Conservation (phyloP, 1,140 invertebrate species). For the Drosophila santomea region DNA sequence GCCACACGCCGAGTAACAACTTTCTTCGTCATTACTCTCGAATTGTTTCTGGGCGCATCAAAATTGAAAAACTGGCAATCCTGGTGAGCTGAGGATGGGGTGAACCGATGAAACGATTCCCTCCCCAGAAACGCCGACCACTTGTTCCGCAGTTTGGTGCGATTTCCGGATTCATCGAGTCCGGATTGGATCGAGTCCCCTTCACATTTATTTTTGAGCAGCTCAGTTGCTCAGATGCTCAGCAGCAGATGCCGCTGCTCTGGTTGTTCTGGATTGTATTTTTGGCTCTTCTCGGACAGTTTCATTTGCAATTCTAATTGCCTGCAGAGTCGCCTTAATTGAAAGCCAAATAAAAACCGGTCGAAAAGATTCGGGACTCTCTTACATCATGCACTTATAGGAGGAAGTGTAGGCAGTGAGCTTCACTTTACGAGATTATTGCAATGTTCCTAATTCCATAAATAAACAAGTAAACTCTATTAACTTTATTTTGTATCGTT, state of each 20-base stretch:
- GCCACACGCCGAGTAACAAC: constrained; percentile 80
- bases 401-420: constrained; percentile 3
- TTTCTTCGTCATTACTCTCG: constrained; percentile 80
- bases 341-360: constrained; percentile 37
- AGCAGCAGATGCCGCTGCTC: constrained; percentile 6
- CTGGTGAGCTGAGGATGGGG: not conserved
- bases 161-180: constrained; percentile 59
- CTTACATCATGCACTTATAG: not conserved
- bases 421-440: not conserved
- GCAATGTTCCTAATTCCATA: not conserved
- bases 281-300: constrained; percentile 23
- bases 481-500: not conserved
- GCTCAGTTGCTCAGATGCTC: constrained; percentile 35
- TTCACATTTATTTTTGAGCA: constrained; percentile 62
- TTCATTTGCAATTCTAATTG: constrained; percentile 79
- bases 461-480: not conserved
- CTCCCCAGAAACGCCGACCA: constrained; percentile 19
- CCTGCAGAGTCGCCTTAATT: constrained; percentile 60
- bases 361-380: constrained; percentile 8
- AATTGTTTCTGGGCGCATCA: constrained; percentile 72
- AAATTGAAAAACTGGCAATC: constrained; percentile 49
- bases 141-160: constrained; percentile 69
- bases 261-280: constrained; percentile 23
- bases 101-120: too few species aligned
- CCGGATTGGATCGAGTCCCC: constrained; percentile 14